Conservation (phyloP, 2,113 vertebrate species). For the Gallinago paraguaiae region DNA sequence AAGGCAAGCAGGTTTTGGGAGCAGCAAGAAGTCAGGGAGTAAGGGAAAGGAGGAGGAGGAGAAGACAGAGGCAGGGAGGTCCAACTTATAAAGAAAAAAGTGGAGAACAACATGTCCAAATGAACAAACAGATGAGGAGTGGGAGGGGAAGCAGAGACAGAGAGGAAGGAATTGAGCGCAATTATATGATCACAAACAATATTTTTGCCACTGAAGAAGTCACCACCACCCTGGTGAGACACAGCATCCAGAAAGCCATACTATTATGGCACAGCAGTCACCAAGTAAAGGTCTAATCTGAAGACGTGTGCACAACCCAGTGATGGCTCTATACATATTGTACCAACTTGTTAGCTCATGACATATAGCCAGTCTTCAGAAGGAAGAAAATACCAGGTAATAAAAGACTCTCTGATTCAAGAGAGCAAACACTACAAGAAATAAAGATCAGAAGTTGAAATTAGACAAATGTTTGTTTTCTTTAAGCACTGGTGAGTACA, state of each 20-base stretch:
- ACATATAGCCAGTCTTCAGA: neutral
- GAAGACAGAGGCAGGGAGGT: neutral
- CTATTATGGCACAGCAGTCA: neutral
- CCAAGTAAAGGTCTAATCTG: neutral
- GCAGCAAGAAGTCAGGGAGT: neutral
- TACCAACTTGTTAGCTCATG: neutral
- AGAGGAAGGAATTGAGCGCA: neutral
- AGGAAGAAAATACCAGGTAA: neutral
- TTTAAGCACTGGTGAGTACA: neutral
- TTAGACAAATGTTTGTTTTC: neutral
- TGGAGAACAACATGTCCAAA: conserved; percentile 6
- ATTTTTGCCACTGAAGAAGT: conserved; percentile 21
- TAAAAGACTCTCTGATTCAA: neutral
- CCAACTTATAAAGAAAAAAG: neutral
- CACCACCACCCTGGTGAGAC: neutral
- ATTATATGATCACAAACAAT: neutral
- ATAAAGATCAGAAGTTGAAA: neutral
- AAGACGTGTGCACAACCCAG: accelerated
- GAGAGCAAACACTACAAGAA: neutral
- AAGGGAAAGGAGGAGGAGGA: conserved; percentile 3
- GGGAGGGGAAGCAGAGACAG: conserved; percentile 1
- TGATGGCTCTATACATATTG: neutral
- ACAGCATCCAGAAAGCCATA: neutral
- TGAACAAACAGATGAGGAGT: conserved; percentile 44
- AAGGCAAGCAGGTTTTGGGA: conserved; percentile 20